Base-by-base conservation (phyloP, 2,113 vertebrate species). In the Neogobius melanostomus region DNA sequence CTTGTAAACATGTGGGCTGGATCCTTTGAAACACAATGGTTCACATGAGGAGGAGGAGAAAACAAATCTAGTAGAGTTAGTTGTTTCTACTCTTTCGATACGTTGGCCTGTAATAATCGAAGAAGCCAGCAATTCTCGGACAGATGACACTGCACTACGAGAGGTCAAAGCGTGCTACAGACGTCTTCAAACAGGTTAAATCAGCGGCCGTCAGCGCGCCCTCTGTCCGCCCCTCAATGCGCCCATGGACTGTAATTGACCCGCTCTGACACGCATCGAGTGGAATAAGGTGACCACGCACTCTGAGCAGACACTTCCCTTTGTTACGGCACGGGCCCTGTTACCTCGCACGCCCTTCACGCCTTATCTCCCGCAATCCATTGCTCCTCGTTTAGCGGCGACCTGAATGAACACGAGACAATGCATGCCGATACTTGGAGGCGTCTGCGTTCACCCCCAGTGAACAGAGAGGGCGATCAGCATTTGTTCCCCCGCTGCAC, bases 261-360 rank as follows among this genome's bases (percentile, higher is more conserved):
- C 59, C 14, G 36, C 7, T 61, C 15, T 45, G 42, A 61, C 59
- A 16, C 42, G 14, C 59, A 61, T 61, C 44, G 36, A 61, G 59
- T 1, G 42, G 59, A 44, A 12, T 15, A 61, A 61, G 59, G 59
- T 61, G 59, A 61, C 36, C 42, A 43, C 59, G 36, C 12, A 15
- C 11, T 15, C 21, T 6, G 56, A 60, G 14, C 4, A 10, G 73
- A 57, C 54, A 59, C 56, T 42, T 42, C 6, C 56, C 56, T 59
- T 59, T 59, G 56, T 59, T 7, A 59, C 36, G 71, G 74, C 44
- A 68, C 77, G 79, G 70, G 68, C 69, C 11, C 7, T 10, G 70
- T 79, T 76, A 77, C 77, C 84, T 78, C 43, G 68, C 64, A 8
- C 47, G 87, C 80, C 87, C 87, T 89, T 90, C 87, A 88, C 76